These are phyloP conservation scores for Dendrolimus punctatus DNA, from an alignment of 1,140 invertebrate genomes.

Conservation along the genomic window DNA sequence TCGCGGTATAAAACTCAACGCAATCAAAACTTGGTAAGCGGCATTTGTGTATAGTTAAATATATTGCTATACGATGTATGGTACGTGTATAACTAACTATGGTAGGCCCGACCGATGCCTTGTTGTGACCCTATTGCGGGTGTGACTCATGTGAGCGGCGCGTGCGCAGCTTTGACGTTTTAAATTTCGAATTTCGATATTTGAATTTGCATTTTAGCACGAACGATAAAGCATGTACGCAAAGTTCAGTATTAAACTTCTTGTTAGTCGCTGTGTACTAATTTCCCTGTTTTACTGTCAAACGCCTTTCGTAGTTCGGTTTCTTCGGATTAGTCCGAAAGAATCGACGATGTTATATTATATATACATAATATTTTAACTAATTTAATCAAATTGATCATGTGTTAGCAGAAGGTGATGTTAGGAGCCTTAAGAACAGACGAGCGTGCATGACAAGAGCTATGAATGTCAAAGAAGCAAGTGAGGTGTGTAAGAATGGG, in stretches of 20 bases:
- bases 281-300: too few species aligned
- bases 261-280: too few species aligned
- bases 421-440: too few species aligned
- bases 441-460: too few species aligned
- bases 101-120: constrained; percentile 17
- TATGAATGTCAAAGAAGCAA: too few species aligned
- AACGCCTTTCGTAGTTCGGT: too few species aligned
- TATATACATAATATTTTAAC: too few species aligned
- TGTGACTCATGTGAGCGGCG: constrained; percentile 48
- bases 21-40: constrained; percentile 55
- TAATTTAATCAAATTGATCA: too few species aligned
- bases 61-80: constrained; percentile 8
- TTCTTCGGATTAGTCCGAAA: too few species aligned
- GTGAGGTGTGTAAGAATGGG: too few species aligned
- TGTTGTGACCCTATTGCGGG: constrained; percentile 59
- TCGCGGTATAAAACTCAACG: constrained; percentile 21
- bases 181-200: constrained; percentile 42
- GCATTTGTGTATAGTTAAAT: constrained; percentile 33
- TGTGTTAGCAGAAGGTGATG: too few species aligned
- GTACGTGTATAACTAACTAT: constrained; percentile 25
- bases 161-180: constrained; percentile 54
- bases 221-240: constrained; percentile 23
- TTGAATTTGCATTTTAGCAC: constrained; percentile 23
- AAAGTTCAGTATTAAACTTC: background rate
- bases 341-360: too few species aligned